Base-by-base conservation (phyloP, 2,113 vertebrate genomes). In the Colossoma macropomum region DNA sequence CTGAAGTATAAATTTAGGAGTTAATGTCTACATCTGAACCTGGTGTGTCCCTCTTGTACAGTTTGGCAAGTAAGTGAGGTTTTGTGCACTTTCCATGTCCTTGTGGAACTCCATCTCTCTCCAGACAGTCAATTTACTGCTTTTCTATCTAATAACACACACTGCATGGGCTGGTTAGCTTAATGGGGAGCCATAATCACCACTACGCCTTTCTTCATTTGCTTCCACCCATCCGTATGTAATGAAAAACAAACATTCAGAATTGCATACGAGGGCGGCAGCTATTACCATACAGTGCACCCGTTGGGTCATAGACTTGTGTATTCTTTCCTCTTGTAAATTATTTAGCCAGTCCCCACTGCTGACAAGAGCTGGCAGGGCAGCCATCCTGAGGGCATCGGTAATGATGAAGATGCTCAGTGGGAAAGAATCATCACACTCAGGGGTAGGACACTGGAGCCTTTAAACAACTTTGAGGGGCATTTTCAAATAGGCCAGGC, bases 211-310 rank as follows among this genome's bases (percentile, higher is more conserved):
- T 27, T 54, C 10, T 48, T 62, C 15, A 32, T 71, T 34, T 8
- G 11, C 60, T 12, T 69, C 62, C 60, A 62, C 50, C 27, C 45
- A 25, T 83, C 30, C 45, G n/a, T 71, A 38, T 25, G 59, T 79
- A 80, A 80, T 68, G 3, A 32, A 73, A 54, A 81, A 81, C 41
- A 71, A 81, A 71, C 74, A 38, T n/a, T 27, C 60, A 17, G 41
- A 27, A 28, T 48, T 80, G 30, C 12, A 52, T 68, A 3, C 13
- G 12, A 23, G 2, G 0, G 17, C 13, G 16, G 52, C 38, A 23
- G 56, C 12, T 21, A 62, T 1, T 15, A 23, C 25, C 27, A 63
- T 30, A 38, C 69, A 27, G 27, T 19, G 4, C 25, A 28, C 75
- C 32, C 7, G n/a, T 4, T 0, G 25, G 32, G 27, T 41, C n/a